These are phyloP conservation scores for Hystrix brachyura DNA, from an alignment of 2,113 vertebrate species.

Conservation along the genomic window DNA sequence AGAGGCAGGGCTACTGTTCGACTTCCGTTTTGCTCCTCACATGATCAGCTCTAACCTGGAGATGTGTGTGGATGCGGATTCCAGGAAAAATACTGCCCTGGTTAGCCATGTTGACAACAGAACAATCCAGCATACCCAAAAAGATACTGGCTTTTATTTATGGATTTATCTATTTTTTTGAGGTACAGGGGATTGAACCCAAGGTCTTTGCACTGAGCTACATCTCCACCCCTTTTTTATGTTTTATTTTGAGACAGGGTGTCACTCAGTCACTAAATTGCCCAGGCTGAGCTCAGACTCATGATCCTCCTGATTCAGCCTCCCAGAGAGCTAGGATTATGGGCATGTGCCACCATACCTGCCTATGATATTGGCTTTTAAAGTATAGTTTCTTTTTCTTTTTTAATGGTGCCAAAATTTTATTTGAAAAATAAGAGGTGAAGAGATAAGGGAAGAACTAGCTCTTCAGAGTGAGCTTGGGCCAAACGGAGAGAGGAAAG, in stretches of 20 bases:
- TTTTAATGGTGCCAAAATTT: no score
- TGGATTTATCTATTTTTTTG: no score
- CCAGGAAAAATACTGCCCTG: neutral
- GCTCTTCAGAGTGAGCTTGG: no score
- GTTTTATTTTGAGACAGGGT: neutral
- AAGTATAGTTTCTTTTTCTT: neutral
- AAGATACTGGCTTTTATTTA: conserved; percentile 20
- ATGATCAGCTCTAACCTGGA: neutral
- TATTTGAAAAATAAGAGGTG: no score
- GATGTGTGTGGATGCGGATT: neutral
- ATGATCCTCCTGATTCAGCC: neutral
- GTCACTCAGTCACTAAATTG: neutral
- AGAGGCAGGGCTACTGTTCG: neutral
- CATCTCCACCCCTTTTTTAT: no score
- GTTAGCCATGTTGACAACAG: neutral
- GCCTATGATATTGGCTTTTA: neutral
- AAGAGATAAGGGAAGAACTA: no score
- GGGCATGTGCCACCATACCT: neutral
- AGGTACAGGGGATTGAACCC: neutral
- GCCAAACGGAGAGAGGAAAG: no score
- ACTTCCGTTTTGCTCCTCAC: conserved; percentile 30
- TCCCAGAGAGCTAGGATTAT: neutral
- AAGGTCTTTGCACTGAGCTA: neutral
- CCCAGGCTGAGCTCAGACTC: neutral
- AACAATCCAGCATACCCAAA: neutral